Base-by-base conservation (phyloP, 1,140 invertebrate species). In the Lasioglossum albipes region DNA sequence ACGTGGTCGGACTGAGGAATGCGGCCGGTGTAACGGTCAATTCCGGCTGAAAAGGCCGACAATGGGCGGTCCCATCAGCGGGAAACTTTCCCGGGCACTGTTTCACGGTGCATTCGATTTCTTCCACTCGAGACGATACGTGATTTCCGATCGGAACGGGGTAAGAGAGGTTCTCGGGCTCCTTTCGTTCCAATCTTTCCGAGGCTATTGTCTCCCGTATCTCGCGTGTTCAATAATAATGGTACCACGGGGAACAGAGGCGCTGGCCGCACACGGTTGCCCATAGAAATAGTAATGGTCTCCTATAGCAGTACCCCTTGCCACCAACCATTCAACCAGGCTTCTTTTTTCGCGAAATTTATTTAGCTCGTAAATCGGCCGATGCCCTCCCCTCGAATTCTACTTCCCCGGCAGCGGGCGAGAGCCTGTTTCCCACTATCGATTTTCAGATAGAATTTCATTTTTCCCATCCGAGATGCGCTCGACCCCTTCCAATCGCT, bases 291-390 rank as follows among this genome's bases (percentile, higher is more conserved):
- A 59, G 52, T 61, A 65, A 67, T 20, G 31, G 31, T 36, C 36
- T 36, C 36, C 36, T 36, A 3, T 36, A 36, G 36, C 3, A 36
- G 5, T 36, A 36, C 36, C 36, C 45, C 81, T 2, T 5, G 5
- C 36, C 36, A 36, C 36, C 36, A 36, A 5, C 36, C 36, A 36
- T 36, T 36, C 36, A 36, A 36, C 36, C 36, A 36, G 61, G 20
- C 76, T 72, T 49, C 65, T 62, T 71, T 83, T 85, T 73, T 65
- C 36, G 10, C n/a, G 57, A 81, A 83, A 87, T 83, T 87, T 87
- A 87, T 87, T 87, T 83, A 85, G 54, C 84, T 87, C 81, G 81
- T 87, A 87, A 87, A 87, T 87, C 81, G 81, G 61, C 70, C 54
- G 20, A 42, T 45, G 7, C 27, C 36, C 59, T n/a, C 20, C 67